Percentiles rank a stretch among this genome's conserved stretches.
Conservation (phyloP, 1,140 invertebrate genomes). For the Drosophila pachea region DNA sequence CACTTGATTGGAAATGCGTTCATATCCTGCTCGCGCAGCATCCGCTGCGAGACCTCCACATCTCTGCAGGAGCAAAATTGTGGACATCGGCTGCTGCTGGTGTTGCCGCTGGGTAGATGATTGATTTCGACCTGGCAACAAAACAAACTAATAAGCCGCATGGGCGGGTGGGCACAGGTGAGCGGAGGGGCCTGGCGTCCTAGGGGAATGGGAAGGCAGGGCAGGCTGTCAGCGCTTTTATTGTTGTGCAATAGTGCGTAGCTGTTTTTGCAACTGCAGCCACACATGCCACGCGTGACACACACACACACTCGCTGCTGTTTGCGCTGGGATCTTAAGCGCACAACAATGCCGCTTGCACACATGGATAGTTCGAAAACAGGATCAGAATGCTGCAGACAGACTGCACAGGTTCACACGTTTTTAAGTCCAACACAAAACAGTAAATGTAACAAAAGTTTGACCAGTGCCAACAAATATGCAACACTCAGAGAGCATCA, state of each 20-base stretch:
- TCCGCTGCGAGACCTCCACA: slow-evolving; percentile 41
- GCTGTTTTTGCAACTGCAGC: slow-evolving; percentile 46
- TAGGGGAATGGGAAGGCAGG: not conserved
- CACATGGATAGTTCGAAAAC: slow-evolving; percentile 61
- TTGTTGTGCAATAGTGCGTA: slow-evolving; percentile 68
- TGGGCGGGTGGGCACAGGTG: slow-evolving; percentile 3
- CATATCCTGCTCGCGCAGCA: slow-evolving; percentile 64
- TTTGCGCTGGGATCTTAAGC: slow-evolving; percentile 49
- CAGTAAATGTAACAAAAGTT: not conserved
- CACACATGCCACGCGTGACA: slow-evolving; percentile 13
- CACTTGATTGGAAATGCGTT: slow-evolving; percentile 26
- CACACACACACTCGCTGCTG: not conserved
- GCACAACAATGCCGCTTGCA: slow-evolving; percentile 62
- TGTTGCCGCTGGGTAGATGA: slow-evolving; percentile 35
- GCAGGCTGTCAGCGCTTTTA: slow-evolving; percentile 43
- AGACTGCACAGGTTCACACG: slow-evolving; percentile 56
- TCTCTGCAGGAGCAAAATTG: slow-evolving; percentile 42
- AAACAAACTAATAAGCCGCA: slow-evolving; percentile 72
- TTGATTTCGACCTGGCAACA: slow-evolving; percentile 62
- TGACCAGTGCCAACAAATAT: too few species aligned
- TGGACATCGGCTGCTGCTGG: slow-evolving; percentile 41
- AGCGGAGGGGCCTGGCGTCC: not conserved
- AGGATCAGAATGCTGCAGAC: slow-evolving; percentile 54
- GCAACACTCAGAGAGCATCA: too few species aligned
- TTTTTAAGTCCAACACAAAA: slow-evolving; percentile 1